Evolutionary conservation across 2,888 invertebrate genomes (phyloP).

Genomic region (Drosophila flavopinicola): DNA sequence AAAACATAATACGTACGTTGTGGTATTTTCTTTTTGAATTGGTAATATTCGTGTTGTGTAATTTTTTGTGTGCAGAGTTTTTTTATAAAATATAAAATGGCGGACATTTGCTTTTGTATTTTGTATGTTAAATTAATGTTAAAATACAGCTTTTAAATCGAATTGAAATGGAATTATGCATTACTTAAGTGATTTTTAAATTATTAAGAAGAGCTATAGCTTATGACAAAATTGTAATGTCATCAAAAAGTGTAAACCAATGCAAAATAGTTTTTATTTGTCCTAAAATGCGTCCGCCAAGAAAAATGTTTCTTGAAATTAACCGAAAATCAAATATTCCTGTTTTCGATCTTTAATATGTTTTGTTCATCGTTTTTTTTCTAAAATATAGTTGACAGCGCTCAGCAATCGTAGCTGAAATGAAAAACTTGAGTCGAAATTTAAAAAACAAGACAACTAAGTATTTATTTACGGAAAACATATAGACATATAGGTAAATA

Average conservation of each 20-base stretch:
- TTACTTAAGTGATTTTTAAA: neutral
- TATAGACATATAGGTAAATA: conserved; percentile 33
- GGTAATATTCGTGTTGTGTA: neutral
- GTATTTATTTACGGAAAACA: conserved; percentile 53
- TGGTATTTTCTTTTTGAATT: no score
- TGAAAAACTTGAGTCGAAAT: neutral
- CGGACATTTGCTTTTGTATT: neutral
- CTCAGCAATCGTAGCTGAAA: no score
- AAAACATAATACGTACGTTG: no score
- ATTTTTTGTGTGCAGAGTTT: neutral
- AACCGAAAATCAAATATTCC: no score
- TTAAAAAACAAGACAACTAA: conserved; percentile 56
- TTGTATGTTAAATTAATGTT: neutral
- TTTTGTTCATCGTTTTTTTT: neutral
- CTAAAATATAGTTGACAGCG: neutral
- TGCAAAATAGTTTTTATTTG: no score
- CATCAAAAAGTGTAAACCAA: no score
- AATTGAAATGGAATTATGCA: neutral
- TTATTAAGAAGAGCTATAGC: neutral
- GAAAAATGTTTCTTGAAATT: no score
- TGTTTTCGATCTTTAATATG: no score
- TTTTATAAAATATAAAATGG: neutral
- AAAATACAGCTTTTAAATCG: neutral
- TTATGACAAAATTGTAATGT: no score
- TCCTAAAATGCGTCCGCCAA: no score